These are phyloP conservation scores for Peromyscus melanophrys DNA, from an alignment of 2,797 vertebrate genomes.

Conservation along the genomic window DNA sequence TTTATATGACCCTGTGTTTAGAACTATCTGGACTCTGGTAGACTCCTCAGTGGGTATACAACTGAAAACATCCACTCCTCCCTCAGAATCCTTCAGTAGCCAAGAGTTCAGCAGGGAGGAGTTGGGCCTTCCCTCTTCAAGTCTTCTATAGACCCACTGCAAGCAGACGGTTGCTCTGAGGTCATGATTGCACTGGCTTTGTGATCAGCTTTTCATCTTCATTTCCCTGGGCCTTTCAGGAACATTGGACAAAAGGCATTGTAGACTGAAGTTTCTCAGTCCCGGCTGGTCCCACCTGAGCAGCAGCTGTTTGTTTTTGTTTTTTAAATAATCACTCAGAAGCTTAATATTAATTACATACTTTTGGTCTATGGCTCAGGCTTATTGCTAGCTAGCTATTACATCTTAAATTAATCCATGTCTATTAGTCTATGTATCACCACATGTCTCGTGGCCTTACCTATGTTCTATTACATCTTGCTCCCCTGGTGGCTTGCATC, in stretches of 20 bases:
- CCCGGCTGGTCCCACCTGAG: too few relatives aligned
- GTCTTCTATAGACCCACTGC: neutral
- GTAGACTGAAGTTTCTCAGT: too few relatives aligned
- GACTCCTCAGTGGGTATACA: neutral
- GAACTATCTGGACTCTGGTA: neutral
- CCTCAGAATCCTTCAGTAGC: neutral
- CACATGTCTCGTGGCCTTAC: too few relatives aligned
- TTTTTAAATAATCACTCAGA: too few relatives aligned
- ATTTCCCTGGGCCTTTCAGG: neutral
- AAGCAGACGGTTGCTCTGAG: neutral
- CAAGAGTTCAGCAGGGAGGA: neutral
- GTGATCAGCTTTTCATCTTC: neutral
- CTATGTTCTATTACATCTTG: too few relatives aligned
- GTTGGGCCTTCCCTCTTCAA: neutral
- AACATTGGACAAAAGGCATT: neutral
- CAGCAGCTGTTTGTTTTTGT: too few relatives aligned
- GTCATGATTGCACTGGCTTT: neutral
- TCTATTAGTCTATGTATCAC: too few relatives aligned
- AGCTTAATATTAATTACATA: too few relatives aligned
- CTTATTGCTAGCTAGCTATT: too few relatives aligned
- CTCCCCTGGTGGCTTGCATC: too few relatives aligned
- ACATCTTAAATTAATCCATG: too few relatives aligned
- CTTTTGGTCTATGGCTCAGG: too few relatives aligned
- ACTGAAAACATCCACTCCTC: neutral
- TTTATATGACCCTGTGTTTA: neutral